Conservation (phyloP, 2,888 invertebrate genomes). For the Erpobdella octoculata region DNA sequence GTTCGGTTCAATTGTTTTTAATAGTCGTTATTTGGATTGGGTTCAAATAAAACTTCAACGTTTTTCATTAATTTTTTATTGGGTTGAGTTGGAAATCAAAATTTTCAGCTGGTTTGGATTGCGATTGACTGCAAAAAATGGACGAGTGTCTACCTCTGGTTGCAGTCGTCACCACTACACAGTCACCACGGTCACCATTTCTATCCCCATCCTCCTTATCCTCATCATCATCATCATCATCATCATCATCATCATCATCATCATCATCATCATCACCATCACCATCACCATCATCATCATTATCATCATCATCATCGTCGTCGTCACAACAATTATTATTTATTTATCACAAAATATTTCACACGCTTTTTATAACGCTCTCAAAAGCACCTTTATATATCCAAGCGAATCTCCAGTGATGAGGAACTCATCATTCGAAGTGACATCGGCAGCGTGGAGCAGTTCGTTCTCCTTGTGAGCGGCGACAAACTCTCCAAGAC, state of each 20-base stretch:
- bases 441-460: slow-evolving; percentile 65
- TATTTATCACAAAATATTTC: too few species aligned
- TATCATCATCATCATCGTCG: slow-evolving; percentile 25
- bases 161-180: too few species aligned
- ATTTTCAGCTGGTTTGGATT: too few species aligned
- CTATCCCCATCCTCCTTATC: background rate
- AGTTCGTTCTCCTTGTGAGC: slow-evolving; percentile 59
- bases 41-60: background rate
- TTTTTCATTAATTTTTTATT: too few species aligned
- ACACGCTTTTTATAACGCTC: background rate
- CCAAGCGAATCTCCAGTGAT: slow-evolving; percentile 51
- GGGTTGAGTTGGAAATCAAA: too few species aligned
- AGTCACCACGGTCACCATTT: background rate
- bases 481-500: slow-evolving; percentile 64
- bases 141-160: too few species aligned
- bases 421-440: slow-evolving; percentile 64
- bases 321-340: too few species aligned
- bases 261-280: slow-evolving; percentile 26
- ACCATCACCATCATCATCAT: slow-evolving; percentile 26
- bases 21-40: background rate
- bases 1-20: background rate
- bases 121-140: too few species aligned
- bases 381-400: slow-evolving; percentile 34
- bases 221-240: slow-evolving; percentile 28
- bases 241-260: slow-evolving; percentile 27